Conservation (phyloP, 2,113 vertebrate genomes). For the Odocoileus hemionus region DNA sequence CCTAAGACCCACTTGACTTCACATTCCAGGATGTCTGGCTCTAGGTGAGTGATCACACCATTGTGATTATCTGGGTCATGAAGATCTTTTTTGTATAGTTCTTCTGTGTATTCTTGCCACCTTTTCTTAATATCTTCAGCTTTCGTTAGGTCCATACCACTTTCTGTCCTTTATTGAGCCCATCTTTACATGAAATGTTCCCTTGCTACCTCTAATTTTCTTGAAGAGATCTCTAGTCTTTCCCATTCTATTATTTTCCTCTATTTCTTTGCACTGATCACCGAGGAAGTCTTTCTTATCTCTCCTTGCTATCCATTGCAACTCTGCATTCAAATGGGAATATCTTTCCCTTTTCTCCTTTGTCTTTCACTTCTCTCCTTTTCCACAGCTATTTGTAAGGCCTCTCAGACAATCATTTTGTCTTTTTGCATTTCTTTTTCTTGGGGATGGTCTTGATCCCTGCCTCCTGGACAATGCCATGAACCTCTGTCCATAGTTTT, state of each 20-base stretch:
- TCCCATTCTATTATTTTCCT: neutral
- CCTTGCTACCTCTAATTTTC: neutral
- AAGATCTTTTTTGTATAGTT: neutral
- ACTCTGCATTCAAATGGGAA: neutral
- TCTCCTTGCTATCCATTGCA: neutral
- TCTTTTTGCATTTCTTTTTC: neutral
- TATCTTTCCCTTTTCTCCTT: neutral
- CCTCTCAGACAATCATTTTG: neutral
- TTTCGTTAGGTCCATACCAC: neutral
- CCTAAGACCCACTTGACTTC: neutral
- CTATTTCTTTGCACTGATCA: accelerated
- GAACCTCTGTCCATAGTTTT: neutral
- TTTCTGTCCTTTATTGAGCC: neutral
- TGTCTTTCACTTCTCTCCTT: neutral
- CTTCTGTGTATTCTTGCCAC: neutral
- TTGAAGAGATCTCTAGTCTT: neutral
- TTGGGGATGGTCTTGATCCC: neutral
- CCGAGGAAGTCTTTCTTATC: neutral
- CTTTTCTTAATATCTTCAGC: neutral
- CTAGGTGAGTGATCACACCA: neutral
- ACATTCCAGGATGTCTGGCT: neutral
- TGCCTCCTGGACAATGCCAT: neutral
- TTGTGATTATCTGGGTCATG: neutral
- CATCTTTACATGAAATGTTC: neutral
- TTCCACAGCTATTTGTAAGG: neutral